These are phyloP conservation scores for Lasioglossum leucozonium DNA, from an alignment of 2,888 invertebrate species.

Conservation along the genomic window DNA sequence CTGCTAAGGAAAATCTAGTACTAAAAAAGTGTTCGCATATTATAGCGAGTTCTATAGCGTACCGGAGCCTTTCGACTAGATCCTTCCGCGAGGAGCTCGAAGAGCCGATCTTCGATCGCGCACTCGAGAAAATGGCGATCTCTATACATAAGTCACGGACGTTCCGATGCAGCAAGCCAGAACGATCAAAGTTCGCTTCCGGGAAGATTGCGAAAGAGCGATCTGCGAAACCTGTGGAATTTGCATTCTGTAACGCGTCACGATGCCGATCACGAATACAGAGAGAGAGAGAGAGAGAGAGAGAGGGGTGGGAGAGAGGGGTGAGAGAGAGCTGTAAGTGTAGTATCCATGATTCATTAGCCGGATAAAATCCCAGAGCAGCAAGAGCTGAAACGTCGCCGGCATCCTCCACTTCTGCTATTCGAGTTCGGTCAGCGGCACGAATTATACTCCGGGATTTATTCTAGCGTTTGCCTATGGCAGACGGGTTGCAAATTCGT, in stretches of 20 bases:
- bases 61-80: background rate
- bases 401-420: background rate
- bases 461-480: background rate
- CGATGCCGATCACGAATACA: background rate
- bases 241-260: background rate
- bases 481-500: background rate
- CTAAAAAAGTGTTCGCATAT: background rate
- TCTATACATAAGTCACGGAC: background rate
- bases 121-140: background rate
- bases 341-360: constrained; percentile 4
- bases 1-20: too few relatives aligned
- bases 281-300: background rate
- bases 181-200: background rate
- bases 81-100: background rate
- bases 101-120: background rate
- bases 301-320: too few relatives aligned
- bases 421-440: background rate
- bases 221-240: background rate
- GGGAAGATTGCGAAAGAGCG: background rate
- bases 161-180: background rate
- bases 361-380: background rate
- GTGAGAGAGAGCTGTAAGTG: background rate
- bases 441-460: background rate
- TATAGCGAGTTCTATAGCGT: background rate
- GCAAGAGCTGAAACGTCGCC: background rate